These are phyloP conservation scores for Felis catus DNA, from an alignment of 2,113 vertebrate species.

Conservation along the genomic window DNA sequence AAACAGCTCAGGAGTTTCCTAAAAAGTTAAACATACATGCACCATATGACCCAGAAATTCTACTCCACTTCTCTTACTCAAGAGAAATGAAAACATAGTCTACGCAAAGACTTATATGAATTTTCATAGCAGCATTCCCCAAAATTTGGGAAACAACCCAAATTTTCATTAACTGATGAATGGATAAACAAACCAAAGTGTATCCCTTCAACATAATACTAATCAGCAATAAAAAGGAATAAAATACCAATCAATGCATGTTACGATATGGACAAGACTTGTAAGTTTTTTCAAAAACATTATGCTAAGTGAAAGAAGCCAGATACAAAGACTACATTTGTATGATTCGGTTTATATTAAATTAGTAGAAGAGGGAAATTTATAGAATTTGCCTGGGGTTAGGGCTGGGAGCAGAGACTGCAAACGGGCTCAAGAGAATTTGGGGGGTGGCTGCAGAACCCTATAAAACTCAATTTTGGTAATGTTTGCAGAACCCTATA, in stretches of 20 bases:
- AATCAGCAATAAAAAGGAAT: background rate
- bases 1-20: background rate
- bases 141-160: background rate
- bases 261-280: background rate
- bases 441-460: background rate
- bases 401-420: background rate
- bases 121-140: background rate
- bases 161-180: conserved; percentile 14
- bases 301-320: background rate
- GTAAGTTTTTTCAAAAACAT: background rate
- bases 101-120: background rate
- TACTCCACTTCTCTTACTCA: background rate
- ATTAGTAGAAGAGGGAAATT: background rate
- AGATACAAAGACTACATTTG: background rate
- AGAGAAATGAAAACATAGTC: background rate
- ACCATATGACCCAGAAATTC: background rate
- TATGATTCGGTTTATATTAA: background rate
- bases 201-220: background rate
- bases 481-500: background rate
- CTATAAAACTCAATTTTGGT: background rate
- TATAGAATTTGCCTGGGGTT: background rate
- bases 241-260: background rate
- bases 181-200: background rate
- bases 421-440: background rate
- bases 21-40: background rate